These are phyloP conservation scores for Liparis tanakae DNA, from an alignment of 2,797 vertebrate genomes.

Conservation along the genomic window DNA sequence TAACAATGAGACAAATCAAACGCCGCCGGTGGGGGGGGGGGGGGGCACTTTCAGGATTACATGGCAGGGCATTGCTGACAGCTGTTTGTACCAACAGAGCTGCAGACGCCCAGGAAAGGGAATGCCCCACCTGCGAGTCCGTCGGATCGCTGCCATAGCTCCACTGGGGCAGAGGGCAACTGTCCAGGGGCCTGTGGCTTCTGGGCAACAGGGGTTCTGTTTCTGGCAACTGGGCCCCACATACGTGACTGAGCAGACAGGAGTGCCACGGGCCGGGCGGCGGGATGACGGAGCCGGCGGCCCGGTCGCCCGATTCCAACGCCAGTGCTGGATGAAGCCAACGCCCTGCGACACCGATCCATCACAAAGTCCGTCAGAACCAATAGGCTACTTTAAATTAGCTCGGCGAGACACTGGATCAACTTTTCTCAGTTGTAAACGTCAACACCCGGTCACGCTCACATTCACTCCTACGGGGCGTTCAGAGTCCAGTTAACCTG, in stretches of 20 bases:
- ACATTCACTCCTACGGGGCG: no score
- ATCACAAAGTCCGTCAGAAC: neutral
- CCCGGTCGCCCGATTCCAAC: neutral
- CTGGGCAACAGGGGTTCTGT: conserved; percentile 39
- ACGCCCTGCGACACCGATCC: neutral
- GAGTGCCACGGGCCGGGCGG: neutral
- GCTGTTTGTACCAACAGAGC: conserved; percentile 33
- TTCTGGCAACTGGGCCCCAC: conserved; percentile 37
- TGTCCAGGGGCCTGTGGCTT: conserved; percentile 58
- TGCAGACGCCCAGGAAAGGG: conserved; percentile 45
- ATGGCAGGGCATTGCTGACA: conserved; percentile 38
- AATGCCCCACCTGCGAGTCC: conserved; percentile 71
- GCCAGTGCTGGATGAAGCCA: neutral
- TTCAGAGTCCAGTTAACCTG: no score
- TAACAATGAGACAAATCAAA: conserved; percentile 18
- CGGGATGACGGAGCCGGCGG: neutral
- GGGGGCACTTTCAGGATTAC: conserved; percentile 18
- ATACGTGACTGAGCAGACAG: conserved; percentile 14
- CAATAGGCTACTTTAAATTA: neutral
- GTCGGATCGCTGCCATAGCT: conserved; percentile 65
- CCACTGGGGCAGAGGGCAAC: conserved; percentile 61
- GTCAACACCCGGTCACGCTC: no score
- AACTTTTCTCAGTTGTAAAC: neutral
- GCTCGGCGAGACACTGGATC: neutral
- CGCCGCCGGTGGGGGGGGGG: neutral